Base-by-base conservation (phyloP, 2,797 vertebrate genomes). In the Neopelma chrysocephalum region DNA sequence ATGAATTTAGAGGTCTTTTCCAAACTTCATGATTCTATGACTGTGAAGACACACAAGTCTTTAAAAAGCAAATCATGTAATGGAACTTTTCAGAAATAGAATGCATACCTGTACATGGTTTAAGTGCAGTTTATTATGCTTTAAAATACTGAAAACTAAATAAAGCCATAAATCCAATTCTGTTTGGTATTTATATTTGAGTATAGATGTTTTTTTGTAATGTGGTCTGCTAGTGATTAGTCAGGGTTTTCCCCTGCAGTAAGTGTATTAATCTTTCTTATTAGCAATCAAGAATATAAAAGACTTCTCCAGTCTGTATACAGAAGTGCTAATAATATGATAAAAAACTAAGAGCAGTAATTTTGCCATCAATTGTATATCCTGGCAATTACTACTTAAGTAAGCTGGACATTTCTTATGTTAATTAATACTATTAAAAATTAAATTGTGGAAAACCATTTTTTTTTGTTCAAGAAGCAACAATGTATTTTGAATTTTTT, bases 291-390 rank as follows among this genome's bases (percentile, higher is more conserved):
- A 68, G 42, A 91, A 17, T 40, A 79, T 71, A 84, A 96, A 95
- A 54, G 83, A 97, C 94, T 95, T 95, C 47, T 94, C 77, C 72
- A 95, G 69, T 82, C 84, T 94, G 22, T 65, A 88, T 79, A 65
- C 60, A 85, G 51, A 94, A 95, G 70, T 45, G 48, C 32, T 96
- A 97, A 96, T 94, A 96, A 82, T 58, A 94, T 51, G 75, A 96
- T 38, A 54, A 95, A 91, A 94, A 93, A 42, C 27, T 27, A 86
- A 86, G 53, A 96, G 38, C 51, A 73, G 34, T 95, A 96, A 97
- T 97, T 97, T 98, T 96, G 58, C 81, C 96, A 87, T 96, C 97
- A 97, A 87, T 97, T 97, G 81, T 83, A 81, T 93, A 95, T 87
- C 43, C 71, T 93, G 89, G 72, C 71, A 98, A 96, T 96, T 96